Evolutionary conservation across 2,113 vertebrate genomes (phyloP), one percentile per base, ranked within the genome.

Genomic region (Buteo buteo): DNA sequence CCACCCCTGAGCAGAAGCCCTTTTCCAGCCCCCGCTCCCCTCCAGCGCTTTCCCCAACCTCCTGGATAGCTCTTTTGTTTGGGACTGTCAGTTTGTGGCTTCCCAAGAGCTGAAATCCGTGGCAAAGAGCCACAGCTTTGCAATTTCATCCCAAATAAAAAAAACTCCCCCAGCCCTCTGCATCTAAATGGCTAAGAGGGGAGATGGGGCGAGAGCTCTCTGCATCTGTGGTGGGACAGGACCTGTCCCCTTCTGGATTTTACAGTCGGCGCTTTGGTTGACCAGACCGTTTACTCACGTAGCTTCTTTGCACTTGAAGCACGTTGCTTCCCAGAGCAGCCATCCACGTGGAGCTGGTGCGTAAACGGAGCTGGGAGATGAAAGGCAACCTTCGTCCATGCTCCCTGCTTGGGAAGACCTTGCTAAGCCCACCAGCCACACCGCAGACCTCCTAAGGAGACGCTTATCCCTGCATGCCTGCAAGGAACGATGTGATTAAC

Each of bases 401-500:
- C 32, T 85, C 20, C 26, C 32, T 79, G 49, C 62, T 77, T 61
- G 66, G 64, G 79, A 71, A 73, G 70, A 65, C 78, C 50, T 80
- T 0, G 0, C 40, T 62, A 38, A 71, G 21, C 52, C 4, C 1
- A 79, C 57, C 57, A 44, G 16, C 49, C 62, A 55, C 64, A 72
- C 74, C 58, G 2, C 54, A 69, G 86, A 76, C 25, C 85, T 93
- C 86, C 95, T 70, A 29, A 91, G 71, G 90, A 96, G 64, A 42
- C 6, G 13, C 71, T 82, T 52, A 72, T 83, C 81, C 78, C 86
- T 18, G 0, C 4, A 19, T 50, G 82, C 89, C 93, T 94, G 76
- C 28, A 13, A 85, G 87, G 78, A 96, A 77, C n/a, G 2, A 83
- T 0, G 13, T 80, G 93, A 92, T 96, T 96, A 96, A 94, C 89